Evolutionary conservation across 2,888 invertebrate genomes (phyloP), one percentile per base, ranked within the genome.

Genomic region (Lasius fuliginosus): DNA sequence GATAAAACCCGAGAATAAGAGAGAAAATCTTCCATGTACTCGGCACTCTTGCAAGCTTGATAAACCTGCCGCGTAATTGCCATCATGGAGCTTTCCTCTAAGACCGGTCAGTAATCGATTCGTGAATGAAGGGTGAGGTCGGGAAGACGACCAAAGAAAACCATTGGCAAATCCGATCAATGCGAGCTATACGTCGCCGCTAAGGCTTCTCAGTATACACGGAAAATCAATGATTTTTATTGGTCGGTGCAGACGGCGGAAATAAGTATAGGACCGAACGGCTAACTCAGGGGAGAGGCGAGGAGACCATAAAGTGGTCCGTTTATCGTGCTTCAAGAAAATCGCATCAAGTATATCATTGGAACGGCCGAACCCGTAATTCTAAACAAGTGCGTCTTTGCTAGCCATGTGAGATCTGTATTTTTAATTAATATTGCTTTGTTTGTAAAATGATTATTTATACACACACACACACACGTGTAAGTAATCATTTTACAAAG

Each of bases 131-230:
- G 67, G 60, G 42, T 46, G 33, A 58, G 60, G 56, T 69, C 71
- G 53, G 36, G 65, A 83, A 87, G 75, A 88, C 85, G 64, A 62
- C 40, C 83, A 65, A 84, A 77, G 86, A 85, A 87, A 89, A 82
- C 85, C 85, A 73, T 81, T 77, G 85, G 84, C 85, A 88, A 90
- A 88, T 88, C 86, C 86, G 85, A 86, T 89, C 87, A 86, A 86
- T 77, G 85, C 60, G 46, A 56, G 58, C 62, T 64, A 58, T 36
- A 69, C 76, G 49, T 46, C 42, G 62, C n/a, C 18, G 42, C 40
- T 60, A 46, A 79, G 27, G 33, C 58, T 79, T 79, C 58, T 58
- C 79, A 18, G 46, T 79, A 71, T 42, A 79, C 69, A 33, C 42
- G 36, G 58, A 71, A 71, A 79, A 79, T 79, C 79, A 79, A 79